These are phyloP conservation scores for Philopotamus ludificatus DNA, from an alignment of 1,140 invertebrate species.

Conservation along the genomic window DNA sequence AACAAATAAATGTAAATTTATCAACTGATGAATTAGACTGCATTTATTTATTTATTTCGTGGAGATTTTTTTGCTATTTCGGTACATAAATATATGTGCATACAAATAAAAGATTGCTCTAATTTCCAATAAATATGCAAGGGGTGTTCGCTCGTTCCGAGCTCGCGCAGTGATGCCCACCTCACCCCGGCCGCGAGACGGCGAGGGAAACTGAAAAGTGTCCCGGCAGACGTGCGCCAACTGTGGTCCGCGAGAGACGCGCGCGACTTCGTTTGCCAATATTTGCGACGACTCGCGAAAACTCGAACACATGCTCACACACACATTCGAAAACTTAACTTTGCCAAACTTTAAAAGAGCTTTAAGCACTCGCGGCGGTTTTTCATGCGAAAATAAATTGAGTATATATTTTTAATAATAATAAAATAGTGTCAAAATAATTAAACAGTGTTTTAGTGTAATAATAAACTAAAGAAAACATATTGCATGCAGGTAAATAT, in stretches of 20 bases:
- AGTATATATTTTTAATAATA: constrained; percentile 4
- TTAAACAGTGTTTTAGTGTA: not conserved
- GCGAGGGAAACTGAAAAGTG: constrained; percentile 24
- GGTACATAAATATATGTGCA: too few relatives aligned
- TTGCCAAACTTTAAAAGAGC: too few relatives aligned
- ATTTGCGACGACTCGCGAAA: too few relatives aligned
- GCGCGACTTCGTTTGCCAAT: not conserved
- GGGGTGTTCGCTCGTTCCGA: too few relatives aligned
- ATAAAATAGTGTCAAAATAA: not conserved
- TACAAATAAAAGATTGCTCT: too few relatives aligned
- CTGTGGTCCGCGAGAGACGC: not conserved
- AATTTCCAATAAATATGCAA: too few relatives aligned
- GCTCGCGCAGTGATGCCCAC: not conserved
- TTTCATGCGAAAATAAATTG: not conserved
- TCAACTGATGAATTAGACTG: too few relatives aligned
- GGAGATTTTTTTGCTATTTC: too few relatives aligned
- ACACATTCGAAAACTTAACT: not conserved
- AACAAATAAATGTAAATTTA: too few relatives aligned
- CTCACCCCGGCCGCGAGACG: constrained; percentile 8
- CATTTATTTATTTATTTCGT: too few relatives aligned
- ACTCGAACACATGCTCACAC: constrained; percentile 5
- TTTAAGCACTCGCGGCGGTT: too few relatives aligned
- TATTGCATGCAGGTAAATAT: not conserved
- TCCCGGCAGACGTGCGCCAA: constrained; percentile 20
- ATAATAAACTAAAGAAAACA: not conserved